Evolutionary conservation across 1,140 invertebrate species (phyloP).

Genomic region (Mycetomoellerius zeteki): DNA sequence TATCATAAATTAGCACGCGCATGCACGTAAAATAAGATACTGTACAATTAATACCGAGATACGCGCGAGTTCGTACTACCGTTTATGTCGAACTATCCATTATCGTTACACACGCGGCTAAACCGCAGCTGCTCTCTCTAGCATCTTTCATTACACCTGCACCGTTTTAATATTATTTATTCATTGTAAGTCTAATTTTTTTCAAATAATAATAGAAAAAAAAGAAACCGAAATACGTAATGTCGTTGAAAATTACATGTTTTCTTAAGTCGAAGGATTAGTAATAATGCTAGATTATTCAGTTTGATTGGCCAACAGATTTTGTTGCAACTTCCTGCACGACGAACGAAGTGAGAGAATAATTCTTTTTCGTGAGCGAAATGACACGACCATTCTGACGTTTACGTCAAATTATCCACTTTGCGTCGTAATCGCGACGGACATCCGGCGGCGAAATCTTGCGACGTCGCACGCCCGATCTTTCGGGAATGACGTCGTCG

Average conservation of each 20-base stretch:
- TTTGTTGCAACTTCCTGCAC: slow-evolving; percentile 21
- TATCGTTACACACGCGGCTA: background rate
- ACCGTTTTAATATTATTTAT: slow-evolving; percentile 11
- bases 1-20: slow-evolving; percentile 52
- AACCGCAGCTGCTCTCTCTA: background rate
- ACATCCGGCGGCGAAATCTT: slow-evolving; percentile 50
- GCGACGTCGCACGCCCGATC: slow-evolving; percentile 34
- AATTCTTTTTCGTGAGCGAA: slow-evolving; percentile 38
- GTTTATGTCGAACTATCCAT: slow-evolving; percentile 22
- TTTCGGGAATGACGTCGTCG: background rate
- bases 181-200: background rate
- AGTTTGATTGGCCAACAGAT: slow-evolving; percentile 17
- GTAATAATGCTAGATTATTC: background rate
- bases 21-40: background rate
- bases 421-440: slow-evolving; percentile 46
- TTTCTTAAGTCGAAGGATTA: background rate
- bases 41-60: slow-evolving; percentile 41
- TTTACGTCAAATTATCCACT: slow-evolving; percentile 64
- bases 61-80: background rate
- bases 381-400: slow-evolving; percentile 34
- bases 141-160: background rate
- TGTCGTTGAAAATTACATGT: background rate
- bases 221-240: background rate
- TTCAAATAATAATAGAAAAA: background rate
- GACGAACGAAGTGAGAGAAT: slow-evolving; percentile 13